phyloP scores from a whole-genome alignment of 2,113 vertebrate genomes.

The Galbula dea region DNA sequence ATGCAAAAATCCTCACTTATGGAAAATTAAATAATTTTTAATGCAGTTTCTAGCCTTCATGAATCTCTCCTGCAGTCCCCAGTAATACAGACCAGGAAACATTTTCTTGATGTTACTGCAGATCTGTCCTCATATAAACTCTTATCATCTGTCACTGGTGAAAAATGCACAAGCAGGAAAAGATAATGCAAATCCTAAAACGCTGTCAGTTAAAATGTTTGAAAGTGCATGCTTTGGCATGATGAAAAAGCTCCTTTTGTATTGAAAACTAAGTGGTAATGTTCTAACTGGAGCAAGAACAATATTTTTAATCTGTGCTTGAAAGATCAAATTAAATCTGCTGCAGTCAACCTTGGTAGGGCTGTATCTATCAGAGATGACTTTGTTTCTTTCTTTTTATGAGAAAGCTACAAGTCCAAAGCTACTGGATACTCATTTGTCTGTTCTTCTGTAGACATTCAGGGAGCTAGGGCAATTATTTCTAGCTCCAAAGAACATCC shows the following conservation, averaged over 20 bases:
- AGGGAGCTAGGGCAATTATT: not conserved
- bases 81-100: not conserved
- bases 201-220: constrained; percentile 44
- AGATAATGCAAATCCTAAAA: constrained; percentile 63
- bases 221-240: not conserved
- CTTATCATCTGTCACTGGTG: constrained; percentile 27
- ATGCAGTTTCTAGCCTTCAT: not conserved
- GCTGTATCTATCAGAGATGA: constrained; percentile 32
- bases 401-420: not conserved
- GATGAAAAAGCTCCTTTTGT: constrained; percentile 60
- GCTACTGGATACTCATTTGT: constrained; percentile 6
- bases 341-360: constrained; percentile 7
- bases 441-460: not conserved
- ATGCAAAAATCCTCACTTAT: not conserved
- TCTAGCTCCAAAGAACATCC: constrained; percentile 15
- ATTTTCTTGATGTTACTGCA: constrained; percentile 5
- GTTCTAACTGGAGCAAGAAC: constrained; percentile 56
- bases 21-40: not conserved
- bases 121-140: constrained; percentile 22
- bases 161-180: constrained; percentile 36
- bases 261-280: constrained; percentile 51
- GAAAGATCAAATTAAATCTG: constrained; percentile 71
- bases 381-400: not conserved
- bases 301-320: constrained; percentile 65
- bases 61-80: not conserved